Evolutionary conservation across 1,140 invertebrate genomes (phyloP).

Genomic region (Zaprionus ghesquierei): DNA sequence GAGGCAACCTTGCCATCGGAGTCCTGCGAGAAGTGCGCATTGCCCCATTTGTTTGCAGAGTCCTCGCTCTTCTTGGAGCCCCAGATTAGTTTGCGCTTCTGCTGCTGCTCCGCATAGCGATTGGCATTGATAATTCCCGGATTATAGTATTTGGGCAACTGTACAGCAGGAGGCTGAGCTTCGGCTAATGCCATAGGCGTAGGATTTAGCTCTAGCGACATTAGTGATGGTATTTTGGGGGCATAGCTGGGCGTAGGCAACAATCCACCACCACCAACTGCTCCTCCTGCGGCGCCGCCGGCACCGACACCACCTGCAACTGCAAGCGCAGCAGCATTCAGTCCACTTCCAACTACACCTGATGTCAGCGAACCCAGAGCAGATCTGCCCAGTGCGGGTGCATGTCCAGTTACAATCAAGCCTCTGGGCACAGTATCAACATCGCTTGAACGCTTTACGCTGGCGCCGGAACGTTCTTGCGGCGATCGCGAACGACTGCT

Average conservation of each 20-base stretch:
- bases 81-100: conserved; percentile 95
- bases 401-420: background rate
- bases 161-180: conserved; percentile 41
- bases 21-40: conserved; percentile 93
- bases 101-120: conserved; percentile 92
- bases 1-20: conserved; percentile 94
- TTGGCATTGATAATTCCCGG: conserved; percentile 91
- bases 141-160: conserved; percentile 90
- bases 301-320: background rate
- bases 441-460: conserved; percentile 12
- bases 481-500: conserved; percentile 63
- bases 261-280: conserved; percentile 36
- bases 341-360: background rate
- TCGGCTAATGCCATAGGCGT: conserved; percentile 10
- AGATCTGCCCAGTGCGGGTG: background rate
- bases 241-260: conserved; percentile 62
- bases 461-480: conserved; percentile 4
- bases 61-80: conserved; percentile 87
- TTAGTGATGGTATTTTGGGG: conserved; percentile 68
- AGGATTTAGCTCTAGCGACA: conserved; percentile 60
- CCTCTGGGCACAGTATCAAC: background rate
- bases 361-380: background rate
- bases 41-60: conserved; percentile 89
- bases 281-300: background rate
- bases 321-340: background rate